Evolutionary conservation across 2,113 vertebrate genomes (phyloP).

Genomic region (Coreoperca whiteheadi): DNA sequence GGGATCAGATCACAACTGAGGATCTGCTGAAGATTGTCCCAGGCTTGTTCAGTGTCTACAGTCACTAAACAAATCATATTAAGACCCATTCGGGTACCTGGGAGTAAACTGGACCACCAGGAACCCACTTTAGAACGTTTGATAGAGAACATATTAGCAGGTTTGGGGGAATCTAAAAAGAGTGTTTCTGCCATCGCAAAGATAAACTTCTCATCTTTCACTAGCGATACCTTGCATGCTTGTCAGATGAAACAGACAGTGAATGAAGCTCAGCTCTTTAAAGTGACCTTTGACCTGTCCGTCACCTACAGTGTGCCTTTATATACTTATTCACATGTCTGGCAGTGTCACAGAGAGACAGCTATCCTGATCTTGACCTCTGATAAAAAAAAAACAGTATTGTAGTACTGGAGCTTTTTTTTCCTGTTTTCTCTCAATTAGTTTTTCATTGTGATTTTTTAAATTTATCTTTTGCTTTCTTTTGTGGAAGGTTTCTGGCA

Average conservation of each 20-base stretch:
- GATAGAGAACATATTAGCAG: background rate
- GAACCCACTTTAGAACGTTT: no score
- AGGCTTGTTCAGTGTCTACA: background rate
- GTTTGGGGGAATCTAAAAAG: constrained; percentile 41
- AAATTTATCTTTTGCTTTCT: no score
- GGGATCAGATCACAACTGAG: background rate
- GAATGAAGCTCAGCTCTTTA: constrained; percentile 17
- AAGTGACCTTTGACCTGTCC: constrained; percentile 39
- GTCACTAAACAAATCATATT: background rate
- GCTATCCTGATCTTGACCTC: background rate
- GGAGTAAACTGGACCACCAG: background rate
- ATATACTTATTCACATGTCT: constrained; percentile 4
- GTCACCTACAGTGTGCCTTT: constrained; percentile 16
- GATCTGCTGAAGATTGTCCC: background rate
- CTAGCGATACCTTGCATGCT: constrained; percentile 16
- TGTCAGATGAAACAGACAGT: constrained; percentile 31
- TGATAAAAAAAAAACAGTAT: background rate
- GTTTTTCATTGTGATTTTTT: background rate
- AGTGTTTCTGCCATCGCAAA: constrained; percentile 9
- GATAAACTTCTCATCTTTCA: constrained; percentile 48
- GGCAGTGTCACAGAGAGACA: background rate
- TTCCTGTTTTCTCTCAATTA: background rate
- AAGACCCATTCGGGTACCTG: background rate
- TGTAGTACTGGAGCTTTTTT: background rate
- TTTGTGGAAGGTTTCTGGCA: no score